These are phyloP conservation scores for Boleophthalmus pectinirostris DNA, from an alignment of 2,113 vertebrate genomes.

Conservation along the genomic window DNA sequence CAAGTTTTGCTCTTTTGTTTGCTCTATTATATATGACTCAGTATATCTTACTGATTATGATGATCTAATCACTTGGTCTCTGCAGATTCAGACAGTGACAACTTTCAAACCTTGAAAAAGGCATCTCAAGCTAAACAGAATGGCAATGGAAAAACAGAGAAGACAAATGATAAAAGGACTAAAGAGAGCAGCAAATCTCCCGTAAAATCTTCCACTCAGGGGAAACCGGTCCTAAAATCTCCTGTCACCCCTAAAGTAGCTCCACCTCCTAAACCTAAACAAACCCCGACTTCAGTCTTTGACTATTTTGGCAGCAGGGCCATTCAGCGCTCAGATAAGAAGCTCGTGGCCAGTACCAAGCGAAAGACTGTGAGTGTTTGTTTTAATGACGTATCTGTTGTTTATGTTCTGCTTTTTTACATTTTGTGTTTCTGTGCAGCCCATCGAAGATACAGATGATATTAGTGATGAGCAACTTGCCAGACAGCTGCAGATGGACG, in stretches of 20 bases:
- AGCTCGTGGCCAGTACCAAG: constrained; percentile 88
- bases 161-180: constrained; percentile 15
- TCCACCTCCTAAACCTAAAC: constrained; percentile 75
- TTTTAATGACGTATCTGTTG: not conserved
- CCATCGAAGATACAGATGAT: constrained; percentile 73
- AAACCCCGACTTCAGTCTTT: constrained; percentile 82
- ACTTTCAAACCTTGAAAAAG: constrained; percentile 77
- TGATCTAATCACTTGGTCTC: not conserved
- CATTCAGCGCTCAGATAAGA: constrained; percentile 89
- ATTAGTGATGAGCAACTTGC: constrained; percentile 87
- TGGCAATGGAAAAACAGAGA: constrained; percentile 43
- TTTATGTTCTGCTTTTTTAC: not conserved
- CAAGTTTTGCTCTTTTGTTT: not conserved
- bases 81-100: constrained; percentile 91
- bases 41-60: not conserved
- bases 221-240: constrained; percentile 64
- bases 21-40: not conserved
- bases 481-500: constrained; percentile 87
- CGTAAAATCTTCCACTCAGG: constrained; percentile 23
- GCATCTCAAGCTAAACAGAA: constrained; percentile 81
- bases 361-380: constrained; percentile 85
- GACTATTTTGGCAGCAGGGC: constrained; percentile 87
- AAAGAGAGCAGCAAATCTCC: constrained; percentile 49
- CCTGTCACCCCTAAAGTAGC: constrained; percentile 70
- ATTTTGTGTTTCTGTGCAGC: constrained; percentile 56